A percentile compares a stretch with the other conserved stretches of the same genome.
These are phyloP conservation scores for Lasioglossum albipes DNA, from an alignment of 1,140 invertebrate genomes.

Conservation along the genomic window DNA sequence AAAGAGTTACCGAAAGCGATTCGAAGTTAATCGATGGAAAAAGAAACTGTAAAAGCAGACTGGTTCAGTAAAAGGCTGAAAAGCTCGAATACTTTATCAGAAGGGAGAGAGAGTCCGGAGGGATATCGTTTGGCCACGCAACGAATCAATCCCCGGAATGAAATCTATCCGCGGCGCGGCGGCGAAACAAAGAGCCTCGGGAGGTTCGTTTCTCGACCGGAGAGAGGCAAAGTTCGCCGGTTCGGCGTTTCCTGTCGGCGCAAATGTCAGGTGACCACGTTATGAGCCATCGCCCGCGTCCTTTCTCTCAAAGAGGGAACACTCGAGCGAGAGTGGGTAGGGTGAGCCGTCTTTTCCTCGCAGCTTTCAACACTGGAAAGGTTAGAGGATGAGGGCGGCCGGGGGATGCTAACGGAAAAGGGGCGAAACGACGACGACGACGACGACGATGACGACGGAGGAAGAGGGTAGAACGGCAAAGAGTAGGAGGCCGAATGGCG, in stretches of 20 bases:
- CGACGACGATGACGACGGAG: neutral
- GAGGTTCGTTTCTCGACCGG: neutral
- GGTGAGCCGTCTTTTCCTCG: constrained; percentile 26
- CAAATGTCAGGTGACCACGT: constrained; percentile 48
- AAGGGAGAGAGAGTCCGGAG: no score
- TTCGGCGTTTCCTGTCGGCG: constrained; percentile 32
- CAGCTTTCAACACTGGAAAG: constrained; percentile 23
- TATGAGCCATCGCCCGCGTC: constrained; percentile 24
- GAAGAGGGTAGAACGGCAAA: constrained; percentile 16
- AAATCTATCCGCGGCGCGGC: neutral
- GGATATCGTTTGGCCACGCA: no score
- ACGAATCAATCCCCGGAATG: no score
- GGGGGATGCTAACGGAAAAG: neutral
- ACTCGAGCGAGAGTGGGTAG: constrained; percentile 21
- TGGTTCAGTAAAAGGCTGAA: no score
- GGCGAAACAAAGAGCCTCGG: neutral
- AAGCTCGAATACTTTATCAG: no score
- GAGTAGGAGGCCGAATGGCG: constrained; percentile 51
- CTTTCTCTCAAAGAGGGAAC: constrained; percentile 44
- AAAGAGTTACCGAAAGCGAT: no score
- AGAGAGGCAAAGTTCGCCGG: neutral
- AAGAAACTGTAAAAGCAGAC: no score
- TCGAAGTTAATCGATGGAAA: no score
- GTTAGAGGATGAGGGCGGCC: neutral
- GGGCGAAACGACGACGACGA: neutral